phyloP scores from a whole-genome alignment of 2,113 vertebrate genomes.

The Scortum barcoo region DNA sequence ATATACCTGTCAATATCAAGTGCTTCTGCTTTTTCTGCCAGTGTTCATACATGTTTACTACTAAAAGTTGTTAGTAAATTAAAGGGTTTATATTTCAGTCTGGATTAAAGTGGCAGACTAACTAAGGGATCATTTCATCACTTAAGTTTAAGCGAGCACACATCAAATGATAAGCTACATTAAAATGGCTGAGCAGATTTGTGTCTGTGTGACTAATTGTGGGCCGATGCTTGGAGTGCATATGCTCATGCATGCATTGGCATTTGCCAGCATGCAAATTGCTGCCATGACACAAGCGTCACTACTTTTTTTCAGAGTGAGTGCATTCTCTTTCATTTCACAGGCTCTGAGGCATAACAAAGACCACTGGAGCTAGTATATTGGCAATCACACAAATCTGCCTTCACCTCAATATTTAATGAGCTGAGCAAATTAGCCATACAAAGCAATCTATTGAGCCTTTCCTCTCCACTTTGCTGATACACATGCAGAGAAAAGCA shows the following conservation, averaged over 20 bases:
- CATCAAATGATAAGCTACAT: background rate
- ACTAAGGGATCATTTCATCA: background rate
- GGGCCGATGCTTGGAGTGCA: slow-evolving; percentile 6
- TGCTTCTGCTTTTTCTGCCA: background rate
- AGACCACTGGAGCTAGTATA: slow-evolving; percentile 73
- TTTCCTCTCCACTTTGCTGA: slow-evolving; percentile 74
- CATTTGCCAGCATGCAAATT: slow-evolving; percentile 33
- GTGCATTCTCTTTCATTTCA: slow-evolving; percentile 62
- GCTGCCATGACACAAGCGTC: slow-evolving; percentile 43
- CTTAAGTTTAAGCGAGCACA: background rate
- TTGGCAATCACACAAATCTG: slow-evolving; percentile 83
- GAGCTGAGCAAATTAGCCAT: slow-evolving; percentile 84
- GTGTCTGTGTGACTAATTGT: slow-evolving; percentile 1
- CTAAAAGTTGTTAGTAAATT: no score
- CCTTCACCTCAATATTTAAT: slow-evolving; percentile 85
- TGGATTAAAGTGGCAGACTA: no score
- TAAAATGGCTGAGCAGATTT: slow-evolving; percentile 10
- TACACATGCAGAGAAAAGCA: slow-evolving; percentile 56
- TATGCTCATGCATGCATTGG: slow-evolving; percentile 27
- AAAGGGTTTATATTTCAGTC: no score
- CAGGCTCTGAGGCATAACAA: slow-evolving; percentile 77
- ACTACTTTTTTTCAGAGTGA: slow-evolving; percentile 14
- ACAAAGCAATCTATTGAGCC: slow-evolving; percentile 80
- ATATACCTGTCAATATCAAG: background rate
- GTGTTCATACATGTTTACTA: background rate